A percentile compares a stretch with the other conserved stretches of the same genome.
Conservation (phyloP, 2,113 vertebrate genomes). For the Caranx melampygus region DNA sequence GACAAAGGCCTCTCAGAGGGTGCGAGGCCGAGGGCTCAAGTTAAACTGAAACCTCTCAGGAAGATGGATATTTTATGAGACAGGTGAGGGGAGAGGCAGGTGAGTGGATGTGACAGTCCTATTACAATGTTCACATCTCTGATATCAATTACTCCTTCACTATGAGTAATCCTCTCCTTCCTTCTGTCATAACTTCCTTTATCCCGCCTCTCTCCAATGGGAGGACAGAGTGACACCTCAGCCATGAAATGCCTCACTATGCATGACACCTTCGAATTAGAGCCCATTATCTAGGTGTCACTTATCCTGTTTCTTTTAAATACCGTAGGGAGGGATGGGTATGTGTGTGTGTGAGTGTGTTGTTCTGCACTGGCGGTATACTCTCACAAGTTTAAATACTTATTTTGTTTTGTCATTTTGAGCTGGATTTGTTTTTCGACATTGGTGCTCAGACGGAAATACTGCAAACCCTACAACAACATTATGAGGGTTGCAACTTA, state of each 20-base stretch:
- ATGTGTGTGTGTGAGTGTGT: constrained; percentile 39
- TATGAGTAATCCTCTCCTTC: constrained; percentile 76
- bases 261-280: constrained; percentile 88
- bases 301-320: constrained; percentile 81
- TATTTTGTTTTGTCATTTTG: constrained; percentile 10
- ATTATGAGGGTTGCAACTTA: neutral
- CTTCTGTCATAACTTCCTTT: constrained; percentile 31
- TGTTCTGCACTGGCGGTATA: neutral
- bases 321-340: constrained; percentile 73
- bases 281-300: constrained; percentile 89
- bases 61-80: constrained; percentile 84
- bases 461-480: neutral
- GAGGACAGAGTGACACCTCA: constrained; percentile 65
- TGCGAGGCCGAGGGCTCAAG: constrained; percentile 1
- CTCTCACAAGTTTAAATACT: constrained; percentile 4
- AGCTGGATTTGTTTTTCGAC: neutral
- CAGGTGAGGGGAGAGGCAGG: constrained; percentile 43
- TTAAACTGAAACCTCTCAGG: constrained; percentile 51
- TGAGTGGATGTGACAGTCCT: constrained; percentile 82
- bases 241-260: constrained; percentile 79
- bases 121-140: constrained; percentile 83
- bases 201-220: constrained; percentile 14
- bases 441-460: neutral
- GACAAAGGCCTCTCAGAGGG: constrained; percentile 19
- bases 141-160: constrained; percentile 88